Evolutionary conservation across 2,113 vertebrate genomes (phyloP).

Genomic region (Crypturellus undulatus): DNA sequence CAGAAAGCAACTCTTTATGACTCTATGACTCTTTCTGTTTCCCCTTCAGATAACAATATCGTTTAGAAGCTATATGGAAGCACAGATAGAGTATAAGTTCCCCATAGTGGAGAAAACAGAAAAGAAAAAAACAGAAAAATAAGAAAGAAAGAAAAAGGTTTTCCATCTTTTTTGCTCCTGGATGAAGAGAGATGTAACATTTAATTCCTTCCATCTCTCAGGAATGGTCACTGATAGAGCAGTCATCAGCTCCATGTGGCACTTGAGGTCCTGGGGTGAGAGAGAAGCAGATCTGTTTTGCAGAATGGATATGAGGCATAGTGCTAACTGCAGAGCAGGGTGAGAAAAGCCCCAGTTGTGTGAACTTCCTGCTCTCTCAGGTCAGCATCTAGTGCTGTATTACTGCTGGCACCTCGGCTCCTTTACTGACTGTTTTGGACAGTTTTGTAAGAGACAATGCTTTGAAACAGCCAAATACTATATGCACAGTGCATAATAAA

Average conservation of each 20-base stretch:
- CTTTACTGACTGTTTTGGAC: not conserved
- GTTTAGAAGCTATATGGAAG: conserved; percentile 37
- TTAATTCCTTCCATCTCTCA: not conserved
- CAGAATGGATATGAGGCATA: not conserved
- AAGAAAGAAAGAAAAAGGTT: not conserved
- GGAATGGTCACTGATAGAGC: not conserved
- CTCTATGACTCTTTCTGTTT: not conserved
- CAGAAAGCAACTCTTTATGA: not conserved
- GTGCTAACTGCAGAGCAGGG: not conserved
- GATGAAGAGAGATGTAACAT: accelerated
- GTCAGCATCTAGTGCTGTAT: not conserved
- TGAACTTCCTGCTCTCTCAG: not conserved
- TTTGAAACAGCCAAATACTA: conserved; percentile 17
- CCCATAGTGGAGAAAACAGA: not conserved
- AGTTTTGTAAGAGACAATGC: not conserved
- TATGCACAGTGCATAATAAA: not conserved
- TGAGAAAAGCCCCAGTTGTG: not conserved
- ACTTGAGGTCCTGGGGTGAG: not conserved
- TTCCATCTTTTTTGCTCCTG: not conserved
- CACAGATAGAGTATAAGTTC: not conserved
- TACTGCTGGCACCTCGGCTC: not conserved
- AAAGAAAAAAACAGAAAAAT: no score
- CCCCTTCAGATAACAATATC: conserved; percentile 40
- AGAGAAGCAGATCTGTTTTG: not conserved
- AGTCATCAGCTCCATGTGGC: accelerated